Conservation (phyloP, 2,888 invertebrate genomes). For the Flexamia atlantica region DNA sequence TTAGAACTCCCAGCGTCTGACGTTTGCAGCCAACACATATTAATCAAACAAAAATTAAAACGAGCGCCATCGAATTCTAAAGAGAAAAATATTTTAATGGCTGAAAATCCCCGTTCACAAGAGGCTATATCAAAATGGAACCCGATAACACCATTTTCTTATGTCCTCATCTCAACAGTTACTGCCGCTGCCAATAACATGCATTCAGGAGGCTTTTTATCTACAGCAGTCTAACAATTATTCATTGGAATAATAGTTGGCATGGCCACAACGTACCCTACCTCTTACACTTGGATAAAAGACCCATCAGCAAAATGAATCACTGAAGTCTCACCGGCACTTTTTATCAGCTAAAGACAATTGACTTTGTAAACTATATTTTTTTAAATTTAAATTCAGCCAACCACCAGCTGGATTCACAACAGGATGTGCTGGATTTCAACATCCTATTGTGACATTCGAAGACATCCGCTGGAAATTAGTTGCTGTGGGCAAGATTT, state of each 20-base stretch:
- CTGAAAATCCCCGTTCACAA: no score
- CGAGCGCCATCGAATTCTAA: no score
- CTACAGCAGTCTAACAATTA: neutral
- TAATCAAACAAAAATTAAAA: no score
- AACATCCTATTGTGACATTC: no score
- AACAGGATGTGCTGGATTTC: no score
- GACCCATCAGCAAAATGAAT: neutral
- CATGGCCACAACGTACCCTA: conserved; percentile 15
- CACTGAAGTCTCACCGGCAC: conserved; percentile 6
- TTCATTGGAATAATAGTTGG: conserved; percentile 22
- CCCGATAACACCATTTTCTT: conserved; percentile 18
- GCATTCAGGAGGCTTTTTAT: conserved; percentile 19
- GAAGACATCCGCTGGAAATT: no score
- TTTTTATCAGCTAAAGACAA: conserved; percentile 11
- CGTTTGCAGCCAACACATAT: no score
- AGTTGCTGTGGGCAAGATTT: no score
- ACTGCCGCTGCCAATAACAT: conserved; percentile 6
- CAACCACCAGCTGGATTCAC: no score
- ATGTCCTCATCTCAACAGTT: neutral
- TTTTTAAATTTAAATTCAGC: neutral
- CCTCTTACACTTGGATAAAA: conserved; percentile 25
- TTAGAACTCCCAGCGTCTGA: no score
- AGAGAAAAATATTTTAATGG: no score
- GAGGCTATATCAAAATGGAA: conserved; percentile 7
- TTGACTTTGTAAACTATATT: conserved; percentile 13